A percentile compares a stretch with the other conserved stretches of the same genome.
Evolutionary conservation across 2,888 invertebrate genomes (phyloP).

Genomic region (Drosophila cognata): DNA sequence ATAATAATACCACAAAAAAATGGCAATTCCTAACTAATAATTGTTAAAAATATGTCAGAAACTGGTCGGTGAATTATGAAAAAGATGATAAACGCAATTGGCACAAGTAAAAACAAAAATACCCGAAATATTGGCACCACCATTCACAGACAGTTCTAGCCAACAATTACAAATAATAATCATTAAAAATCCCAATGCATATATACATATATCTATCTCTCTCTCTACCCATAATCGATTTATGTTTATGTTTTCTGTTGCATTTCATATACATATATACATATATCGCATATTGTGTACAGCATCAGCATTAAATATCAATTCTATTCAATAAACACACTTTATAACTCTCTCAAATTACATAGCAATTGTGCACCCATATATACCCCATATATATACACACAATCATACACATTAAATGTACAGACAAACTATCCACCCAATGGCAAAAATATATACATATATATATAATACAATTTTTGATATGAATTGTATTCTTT

Average conservation of each 20-base stretch:
- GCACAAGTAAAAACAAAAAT: conserved; percentile 15
- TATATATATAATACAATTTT: background rate
- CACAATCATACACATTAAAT: conserved; percentile 8
- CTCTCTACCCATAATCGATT: conserved; percentile 45
- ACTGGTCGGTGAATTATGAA: conserved; percentile 25
- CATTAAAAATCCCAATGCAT: conserved; percentile 15
- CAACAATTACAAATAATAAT: conserved; percentile 12
- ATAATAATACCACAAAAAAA: conserved; percentile 8
- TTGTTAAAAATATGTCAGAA: conserved; percentile 58
- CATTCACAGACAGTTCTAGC: conserved; percentile 41
- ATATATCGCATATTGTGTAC: conserved; percentile 55
- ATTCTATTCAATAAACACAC: conserved; percentile 33
- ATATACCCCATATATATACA: conserved; percentile 3
- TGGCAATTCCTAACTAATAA: conserved; percentile 44
- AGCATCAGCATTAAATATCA: conserved; percentile 63
- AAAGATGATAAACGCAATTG: conserved; percentile 22
- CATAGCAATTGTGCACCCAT: conserved; percentile 38
- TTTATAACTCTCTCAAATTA: conserved; percentile 9
- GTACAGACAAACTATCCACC: background rate
- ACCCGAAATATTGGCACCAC: conserved; percentile 7
- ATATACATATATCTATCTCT: conserved; percentile 22
- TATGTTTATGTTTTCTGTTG: conserved; percentile 59
- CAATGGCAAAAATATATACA: conserved; percentile 1
- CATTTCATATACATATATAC: conserved; percentile 46
- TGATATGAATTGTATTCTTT: background rate